Percentiles rank a stretch among this genome's conserved stretches.
Conservation (phyloP, 2,113 vertebrate genomes). For the Eolophus roseicapilla region DNA sequence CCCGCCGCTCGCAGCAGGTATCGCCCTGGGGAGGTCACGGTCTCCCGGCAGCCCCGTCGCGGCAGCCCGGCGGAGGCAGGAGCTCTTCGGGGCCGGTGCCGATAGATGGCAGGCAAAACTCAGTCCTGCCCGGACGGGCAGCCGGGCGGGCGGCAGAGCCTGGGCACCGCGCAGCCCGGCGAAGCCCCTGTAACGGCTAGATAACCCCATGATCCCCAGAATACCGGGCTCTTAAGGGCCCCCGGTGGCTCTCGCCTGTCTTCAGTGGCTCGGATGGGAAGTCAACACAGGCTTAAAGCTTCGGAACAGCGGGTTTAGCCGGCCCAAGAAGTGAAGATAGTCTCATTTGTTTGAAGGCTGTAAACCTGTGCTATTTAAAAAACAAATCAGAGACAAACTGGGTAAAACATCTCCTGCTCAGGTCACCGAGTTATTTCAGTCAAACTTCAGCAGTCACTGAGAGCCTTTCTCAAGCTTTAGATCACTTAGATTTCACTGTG, state of each 20-base stretch:
- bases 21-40: accelerated
- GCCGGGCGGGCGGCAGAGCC: too few relatives aligned
- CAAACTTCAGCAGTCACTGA: background rate
- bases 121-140: background rate
- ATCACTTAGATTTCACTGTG: background rate
- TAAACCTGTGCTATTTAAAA: background rate
- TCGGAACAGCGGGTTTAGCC: background rate
- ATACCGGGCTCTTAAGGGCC: background rate
- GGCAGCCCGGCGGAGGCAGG: background rate
- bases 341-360: background rate
- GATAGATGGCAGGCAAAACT: constrained; percentile 76
- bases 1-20: background rate
- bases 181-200: accelerated
- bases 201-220: background rate
- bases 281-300: background rate
- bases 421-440: background rate
- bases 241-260: background rate
- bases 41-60: background rate
- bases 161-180: background rate
- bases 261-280: background rate
- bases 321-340: accelerated
- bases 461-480: background rate
- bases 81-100: constrained; percentile 31
- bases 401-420: background rate
- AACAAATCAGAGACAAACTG: background rate